Evolutionary conservation across 2,888 invertebrate genomes (phyloP).

Genomic region (Blastobasis adustella): DNA sequence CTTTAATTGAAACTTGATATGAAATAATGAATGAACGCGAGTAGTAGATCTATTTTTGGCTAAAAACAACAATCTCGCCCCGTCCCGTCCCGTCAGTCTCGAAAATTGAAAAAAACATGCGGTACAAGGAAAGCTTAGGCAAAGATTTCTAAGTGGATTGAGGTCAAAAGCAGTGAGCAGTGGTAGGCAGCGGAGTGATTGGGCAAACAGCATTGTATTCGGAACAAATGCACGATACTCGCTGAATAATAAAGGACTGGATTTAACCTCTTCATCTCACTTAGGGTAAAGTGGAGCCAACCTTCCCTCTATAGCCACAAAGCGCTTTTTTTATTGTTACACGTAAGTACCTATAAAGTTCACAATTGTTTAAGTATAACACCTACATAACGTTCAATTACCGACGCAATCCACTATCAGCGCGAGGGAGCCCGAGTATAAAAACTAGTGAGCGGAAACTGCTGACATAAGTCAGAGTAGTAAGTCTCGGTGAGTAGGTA

Average conservation of each 20-base stretch:
- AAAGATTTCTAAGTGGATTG: slow-evolving; percentile 35
- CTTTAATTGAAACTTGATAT: slow-evolving; percentile 16
- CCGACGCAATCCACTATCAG: too few relatives aligned
- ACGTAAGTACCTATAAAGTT: too few relatives aligned
- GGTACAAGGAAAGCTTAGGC: slow-evolving; percentile 24
- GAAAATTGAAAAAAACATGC: slow-evolving; percentile 1
- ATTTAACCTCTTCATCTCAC: background rate
- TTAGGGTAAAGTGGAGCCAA: background rate
- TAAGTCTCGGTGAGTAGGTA: too few relatives aligned
- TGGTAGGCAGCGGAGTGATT: slow-evolving; percentile 30
- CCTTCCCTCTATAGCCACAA: too few relatives aligned
- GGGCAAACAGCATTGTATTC: slow-evolving; percentile 18
- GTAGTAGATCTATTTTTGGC: background rate
- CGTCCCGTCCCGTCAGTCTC: too few relatives aligned
- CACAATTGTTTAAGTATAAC: too few relatives aligned
- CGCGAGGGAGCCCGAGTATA: too few relatives aligned
- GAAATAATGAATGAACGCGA: background rate
- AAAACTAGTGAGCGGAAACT: too few relatives aligned
- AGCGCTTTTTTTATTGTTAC: too few relatives aligned
- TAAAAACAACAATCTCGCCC: background rate
- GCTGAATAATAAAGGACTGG: slow-evolving; percentile 5
- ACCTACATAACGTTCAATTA: too few relatives aligned
- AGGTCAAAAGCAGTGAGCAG: slow-evolving; percentile 26
- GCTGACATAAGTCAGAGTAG: too few relatives aligned
- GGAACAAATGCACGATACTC: slow-evolving; percentile 2